These are phyloP conservation scores for Drosophila greeni DNA, from an alignment of 2,888 invertebrate genomes.

Conservation along the genomic window DNA sequence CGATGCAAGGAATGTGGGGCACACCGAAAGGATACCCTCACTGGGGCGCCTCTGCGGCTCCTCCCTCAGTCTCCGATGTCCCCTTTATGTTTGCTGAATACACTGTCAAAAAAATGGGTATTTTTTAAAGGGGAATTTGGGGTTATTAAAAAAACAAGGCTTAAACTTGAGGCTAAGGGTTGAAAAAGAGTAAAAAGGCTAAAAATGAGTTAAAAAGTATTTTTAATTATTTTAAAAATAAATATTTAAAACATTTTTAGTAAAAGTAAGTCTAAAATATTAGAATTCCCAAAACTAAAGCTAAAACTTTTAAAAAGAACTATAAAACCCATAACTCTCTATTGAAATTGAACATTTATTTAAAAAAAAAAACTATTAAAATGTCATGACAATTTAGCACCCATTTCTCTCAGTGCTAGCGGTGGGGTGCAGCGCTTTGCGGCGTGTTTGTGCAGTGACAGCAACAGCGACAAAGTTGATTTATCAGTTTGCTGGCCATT, in stretches of 20 bases:
- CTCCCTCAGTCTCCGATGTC: background rate
- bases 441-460: constrained; percentile 71
- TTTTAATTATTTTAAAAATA: background rate
- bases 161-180: background rate
- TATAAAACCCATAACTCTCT: background rate
- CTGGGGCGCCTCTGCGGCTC: too few species aligned
- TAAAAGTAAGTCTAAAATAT: too few species aligned
- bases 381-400: background rate
- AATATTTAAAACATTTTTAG: background rate
- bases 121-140: too few species aligned
- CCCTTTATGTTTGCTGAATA: background rate
- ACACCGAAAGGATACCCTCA: constrained; percentile 20
- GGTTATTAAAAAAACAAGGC: too few species aligned
- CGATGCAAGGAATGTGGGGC: constrained; percentile 35
- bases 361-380: too few species aligned
- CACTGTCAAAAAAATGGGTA: background rate
- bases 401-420: constrained; percentile 10
- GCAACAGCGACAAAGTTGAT: constrained; percentile 75
- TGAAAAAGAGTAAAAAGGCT: background rate
- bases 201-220: background rate
- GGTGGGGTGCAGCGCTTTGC: constrained; percentile 62
- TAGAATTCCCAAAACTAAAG: too few species aligned
- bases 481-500: constrained; percentile 75
- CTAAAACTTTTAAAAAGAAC: background rate
- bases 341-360: background rate